Base-by-base conservation (phyloP, 2,113 vertebrate species). In the Accipiter virgatus region DNA sequence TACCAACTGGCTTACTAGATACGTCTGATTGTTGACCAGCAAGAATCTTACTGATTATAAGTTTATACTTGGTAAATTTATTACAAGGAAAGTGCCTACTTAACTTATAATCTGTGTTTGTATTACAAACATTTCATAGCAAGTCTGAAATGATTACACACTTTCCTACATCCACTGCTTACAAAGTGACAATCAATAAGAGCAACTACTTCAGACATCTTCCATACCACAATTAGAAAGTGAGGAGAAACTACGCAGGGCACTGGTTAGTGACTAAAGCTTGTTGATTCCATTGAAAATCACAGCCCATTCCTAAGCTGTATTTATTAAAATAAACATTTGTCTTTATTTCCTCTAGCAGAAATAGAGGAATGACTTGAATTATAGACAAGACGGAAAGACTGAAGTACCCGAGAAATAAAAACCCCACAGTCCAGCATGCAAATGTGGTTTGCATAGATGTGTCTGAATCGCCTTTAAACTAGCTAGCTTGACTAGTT, bases 81-180 rank as follows among this genome's bases (percentile, higher is more conserved):
- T 71, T 50, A 22, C 11, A 36, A 66, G 19, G 12, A 6, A 79
- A 59, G 18, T 19, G 71, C 10, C 25, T 10, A 17, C 3, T 48
- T 90, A 38, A 42, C 3, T 81, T 68, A 25, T 42, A 36, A 59
- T 43, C 21, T 66, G 22, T 65, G 21, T 18, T 78, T 63, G 36
- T 32, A 17, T 48, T 40, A 72, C 25, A 36, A 88, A 65, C 9
- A 32, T 66, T 58, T 80, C 43, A 52, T 11, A 67, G 16, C 16
- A 72, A 32, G 16, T 42, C 20, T 13, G 25, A 82, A 79, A 61
- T 10, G 11, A 45, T 43, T 79, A 23, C 6, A 3, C 16, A 3
- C 18, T 40, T 22, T 27, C 5, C 59, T 80, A 21, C 10, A 22
- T 19, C 22, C 22, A 18, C 22, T 0, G 0, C 17, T 50, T 34